Percentiles rank a stretch among this genome's conserved stretches.
These are phyloP conservation scores for Epinephelus lanceolatus DNA, from an alignment of 2,113 vertebrate species.

Conservation along the genomic window DNA sequence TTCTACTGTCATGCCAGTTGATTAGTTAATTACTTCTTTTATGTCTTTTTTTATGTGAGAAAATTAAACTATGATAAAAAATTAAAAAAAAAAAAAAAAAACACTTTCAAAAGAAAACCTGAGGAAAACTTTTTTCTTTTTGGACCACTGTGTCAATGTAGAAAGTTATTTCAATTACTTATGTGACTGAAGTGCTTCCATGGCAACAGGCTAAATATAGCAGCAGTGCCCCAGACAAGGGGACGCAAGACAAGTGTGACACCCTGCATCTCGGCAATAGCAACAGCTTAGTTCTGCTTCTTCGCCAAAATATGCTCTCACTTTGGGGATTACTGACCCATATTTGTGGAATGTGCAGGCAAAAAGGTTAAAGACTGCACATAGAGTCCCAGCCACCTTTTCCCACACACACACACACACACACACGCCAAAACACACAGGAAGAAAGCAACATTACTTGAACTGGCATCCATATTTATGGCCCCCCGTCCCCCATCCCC, in stretches of 20 bases:
- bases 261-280: slow-evolving; percentile 68
- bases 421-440: slow-evolving; percentile 38
- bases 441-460: slow-evolving; percentile 73
- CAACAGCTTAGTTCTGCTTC: slow-evolving; percentile 81
- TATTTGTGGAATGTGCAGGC: slow-evolving; percentile 79
- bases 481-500: slow-evolving; percentile 30
- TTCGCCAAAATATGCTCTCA: slow-evolving; percentile 75
- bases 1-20: background rate
- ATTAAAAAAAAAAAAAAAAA: background rate
- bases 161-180: slow-evolving; percentile 74
- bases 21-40: background rate
- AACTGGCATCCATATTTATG: slow-evolving; percentile 85
- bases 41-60: background rate
- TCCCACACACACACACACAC: background rate
- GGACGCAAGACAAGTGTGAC: slow-evolving; percentile 72
- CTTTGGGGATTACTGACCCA: slow-evolving; percentile 86
- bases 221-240: slow-evolving; percentile 69
- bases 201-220: slow-evolving; percentile 81
- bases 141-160: slow-evolving; percentile 33
- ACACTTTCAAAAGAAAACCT: background rate
- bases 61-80: background rate
- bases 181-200: slow-evolving; percentile 74
- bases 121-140: slow-evolving; percentile 27
- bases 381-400: slow-evolving; percentile 47
- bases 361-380: slow-evolving; percentile 86